Percentiles rank a stretch among this genome's conserved stretches.
phyloP scores from a whole-genome alignment of 2,797 vertebrate species.

The Acanthornis magna region DNA sequence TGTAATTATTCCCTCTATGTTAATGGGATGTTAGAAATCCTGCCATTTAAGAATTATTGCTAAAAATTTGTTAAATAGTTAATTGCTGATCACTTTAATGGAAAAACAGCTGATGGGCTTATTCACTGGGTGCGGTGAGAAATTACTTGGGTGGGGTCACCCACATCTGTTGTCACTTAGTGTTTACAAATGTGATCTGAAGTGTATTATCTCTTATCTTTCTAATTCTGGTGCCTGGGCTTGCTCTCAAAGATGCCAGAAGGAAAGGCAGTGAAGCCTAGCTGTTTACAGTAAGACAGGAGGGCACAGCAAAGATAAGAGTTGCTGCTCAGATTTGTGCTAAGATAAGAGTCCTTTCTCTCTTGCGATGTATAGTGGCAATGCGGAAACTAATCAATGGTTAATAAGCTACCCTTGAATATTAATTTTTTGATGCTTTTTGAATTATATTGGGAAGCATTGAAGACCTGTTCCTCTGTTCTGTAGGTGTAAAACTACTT shows the following conservation, averaged over 20 bases:
- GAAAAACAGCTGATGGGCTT: neutral
- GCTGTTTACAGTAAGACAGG: neutral
- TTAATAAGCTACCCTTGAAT: neutral
- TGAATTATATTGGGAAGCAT: neutral
- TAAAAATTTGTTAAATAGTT: neutral
- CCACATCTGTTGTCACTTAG: neutral
- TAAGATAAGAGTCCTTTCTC: neutral
- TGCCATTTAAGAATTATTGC: neutral
- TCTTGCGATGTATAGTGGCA: fast-evolving
- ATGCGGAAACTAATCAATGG: neutral
- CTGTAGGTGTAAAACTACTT: neutral
- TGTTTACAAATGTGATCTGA: neutral
- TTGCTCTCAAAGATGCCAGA: neutral
- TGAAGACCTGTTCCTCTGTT: neutral
- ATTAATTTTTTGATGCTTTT: neutral
- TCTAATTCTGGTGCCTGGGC: neutral
- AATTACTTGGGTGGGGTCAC: neutral
- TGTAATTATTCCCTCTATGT: neutral
- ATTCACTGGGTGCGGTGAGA: neutral
- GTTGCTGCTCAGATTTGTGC: neutral
- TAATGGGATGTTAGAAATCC: neutral
- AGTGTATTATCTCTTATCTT: neutral
- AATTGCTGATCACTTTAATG: neutral
- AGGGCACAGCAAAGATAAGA: neutral
- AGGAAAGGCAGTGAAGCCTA: neutral